Base-by-base conservation (phyloP, 2,797 vertebrate genomes). In the Prionace glauca region DNA sequence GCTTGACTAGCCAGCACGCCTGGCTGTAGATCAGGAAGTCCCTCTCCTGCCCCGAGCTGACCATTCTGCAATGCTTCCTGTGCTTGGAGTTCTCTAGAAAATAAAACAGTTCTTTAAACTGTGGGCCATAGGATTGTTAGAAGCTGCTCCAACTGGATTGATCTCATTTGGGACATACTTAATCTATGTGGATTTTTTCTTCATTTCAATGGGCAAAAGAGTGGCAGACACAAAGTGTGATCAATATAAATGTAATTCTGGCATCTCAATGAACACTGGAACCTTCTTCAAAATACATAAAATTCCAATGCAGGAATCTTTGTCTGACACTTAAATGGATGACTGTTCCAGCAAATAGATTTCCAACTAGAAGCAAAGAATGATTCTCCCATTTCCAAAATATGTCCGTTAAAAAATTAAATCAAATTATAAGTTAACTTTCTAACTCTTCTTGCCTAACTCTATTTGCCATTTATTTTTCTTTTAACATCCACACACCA, bases 1-100 rank as follows among this genome's bases (percentile, higher is more conserved):
- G 99, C 98, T 97, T 99, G 99, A 96, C 99, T 99, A 96, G 99
- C 98, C 96, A 99, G 96, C n/a, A 99, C 98, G 88, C 98, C 98
- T 0, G 98, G 98, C 86, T 99, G 98, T 96, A 98, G 97, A 92
- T 99, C 99, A 45, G 98, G 98, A 96, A 98, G 97, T 14, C 98
- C 98, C 95, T 99, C 99, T 32, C 98, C 97, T 0, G 98, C 97
- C 67, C 98, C 97, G 95, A 98, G 96, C 96, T 98, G 98, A 95
- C 99, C 98, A 50, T 98, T 99, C 96, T 99, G 99, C 96, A 99
- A 97, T 88, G 98, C 98, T 96, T 99, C 98, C 97, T 99, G 98
- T 96, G 98, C 98, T 97, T 99, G 99, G 84, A 99, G 98, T 97
- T 99, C 99, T 98, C 99, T 99, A 96, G 77, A 87, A 96, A 24